Percentiles rank a stretch among this genome's conserved stretches.
Evolutionary conservation across 2,888 invertebrate species (phyloP).

Genomic region (Hermodice carunculata): DNA sequence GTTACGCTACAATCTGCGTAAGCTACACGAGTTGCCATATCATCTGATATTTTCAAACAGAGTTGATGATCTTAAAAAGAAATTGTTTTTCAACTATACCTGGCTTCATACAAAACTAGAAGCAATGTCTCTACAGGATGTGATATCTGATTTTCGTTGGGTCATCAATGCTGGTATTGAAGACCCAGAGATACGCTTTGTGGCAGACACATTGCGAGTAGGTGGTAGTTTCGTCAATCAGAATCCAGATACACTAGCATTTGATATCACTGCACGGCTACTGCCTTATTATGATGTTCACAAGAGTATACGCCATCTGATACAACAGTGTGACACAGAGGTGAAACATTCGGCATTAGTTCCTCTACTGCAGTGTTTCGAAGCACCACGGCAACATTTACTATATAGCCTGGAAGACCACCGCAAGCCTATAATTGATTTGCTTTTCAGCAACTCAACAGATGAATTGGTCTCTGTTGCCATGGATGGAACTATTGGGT

Average conservation of each 20-base stretch:
- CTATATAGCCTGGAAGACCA: slow-evolving; percentile 45
- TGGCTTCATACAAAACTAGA: slow-evolving; percentile 96
- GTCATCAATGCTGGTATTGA: neutral
- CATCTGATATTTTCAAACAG: slow-evolving; percentile 49
- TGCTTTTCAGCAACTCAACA: slow-evolving; percentile 36
- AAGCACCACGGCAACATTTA: slow-evolving; percentile 40
- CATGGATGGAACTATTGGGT: slow-evolving; percentile 41
- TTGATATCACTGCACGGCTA: slow-evolving; percentile 91
- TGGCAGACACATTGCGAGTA: slow-evolving; percentile 38
- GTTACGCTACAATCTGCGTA: slow-evolving; percentile 55
- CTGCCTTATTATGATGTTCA: slow-evolving; percentile 86
- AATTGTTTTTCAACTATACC: slow-evolving; percentile 95
- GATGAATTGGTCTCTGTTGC: slow-evolving; percentile 41
- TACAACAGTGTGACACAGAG: slow-evolving; percentile 91
- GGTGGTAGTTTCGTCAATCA: slow-evolving; percentile 43
- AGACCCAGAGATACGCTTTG: slow-evolving; percentile 23
- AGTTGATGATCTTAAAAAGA: slow-evolving; percentile 88
- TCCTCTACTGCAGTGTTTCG: slow-evolving; percentile 45
- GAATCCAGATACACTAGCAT: slow-evolving; percentile 75
- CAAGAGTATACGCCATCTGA: slow-evolving; percentile 83
- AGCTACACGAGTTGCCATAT: slow-evolving; percentile 60
- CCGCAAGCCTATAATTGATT: slow-evolving; percentile 36
- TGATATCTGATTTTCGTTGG: slow-evolving; percentile 84
- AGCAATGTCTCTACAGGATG: slow-evolving; percentile 94
- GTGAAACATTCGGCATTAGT: slow-evolving; percentile 75